phyloP scores from a whole-genome alignment of 2,888 invertebrate species.

The Ophion slaviceki region DNA sequence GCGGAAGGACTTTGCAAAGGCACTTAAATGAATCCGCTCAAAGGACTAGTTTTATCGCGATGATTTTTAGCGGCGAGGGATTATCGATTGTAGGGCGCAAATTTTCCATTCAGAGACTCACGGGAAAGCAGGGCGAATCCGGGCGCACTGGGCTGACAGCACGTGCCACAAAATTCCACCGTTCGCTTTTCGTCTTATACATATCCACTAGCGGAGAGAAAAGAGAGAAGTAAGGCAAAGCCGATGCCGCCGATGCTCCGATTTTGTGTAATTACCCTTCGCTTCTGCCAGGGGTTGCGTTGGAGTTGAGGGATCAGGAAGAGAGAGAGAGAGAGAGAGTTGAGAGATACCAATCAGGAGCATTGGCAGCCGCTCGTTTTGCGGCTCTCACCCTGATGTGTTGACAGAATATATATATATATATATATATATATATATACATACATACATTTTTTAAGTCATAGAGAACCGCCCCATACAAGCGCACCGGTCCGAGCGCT shows the following conservation, averaged over 20 bases:
- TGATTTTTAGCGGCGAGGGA: slow-evolving; percentile 24
- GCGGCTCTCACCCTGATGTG: slow-evolving; percentile 38
- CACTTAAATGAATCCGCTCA: background rate
- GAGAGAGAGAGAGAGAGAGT: slow-evolving; percentile 49
- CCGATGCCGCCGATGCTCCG: slow-evolving; percentile 54
- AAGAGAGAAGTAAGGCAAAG: slow-evolving; percentile 37
- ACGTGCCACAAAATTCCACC: slow-evolving; percentile 70
- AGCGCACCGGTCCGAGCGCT: slow-evolving; percentile 23
- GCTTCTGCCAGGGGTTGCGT: slow-evolving; percentile 44
- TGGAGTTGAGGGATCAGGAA: slow-evolving; percentile 58
- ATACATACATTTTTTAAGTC: slow-evolving; percentile 31
- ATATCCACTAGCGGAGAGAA: background rate
- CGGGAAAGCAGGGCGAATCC: slow-evolving; percentile 52
- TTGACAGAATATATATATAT: slow-evolving; percentile 56
- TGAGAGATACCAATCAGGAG: slow-evolving; percentile 71
- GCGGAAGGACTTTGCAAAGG: background rate
- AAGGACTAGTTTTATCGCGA: slow-evolving; percentile 5
- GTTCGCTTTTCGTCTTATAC: slow-evolving; percentile 52
- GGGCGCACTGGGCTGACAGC: slow-evolving; percentile 49
- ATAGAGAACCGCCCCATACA: slow-evolving; percentile 17
- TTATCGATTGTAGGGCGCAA: slow-evolving; percentile 28
- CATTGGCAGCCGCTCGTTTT: slow-evolving; percentile 51
- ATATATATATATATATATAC: slow-evolving; percentile 34
- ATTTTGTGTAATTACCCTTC: slow-evolving; percentile 64
- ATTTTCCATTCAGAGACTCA: slow-evolving; percentile 30